Base-by-base conservation (phyloP, 2,797 vertebrate genomes). In the Psittacula echo region DNA sequence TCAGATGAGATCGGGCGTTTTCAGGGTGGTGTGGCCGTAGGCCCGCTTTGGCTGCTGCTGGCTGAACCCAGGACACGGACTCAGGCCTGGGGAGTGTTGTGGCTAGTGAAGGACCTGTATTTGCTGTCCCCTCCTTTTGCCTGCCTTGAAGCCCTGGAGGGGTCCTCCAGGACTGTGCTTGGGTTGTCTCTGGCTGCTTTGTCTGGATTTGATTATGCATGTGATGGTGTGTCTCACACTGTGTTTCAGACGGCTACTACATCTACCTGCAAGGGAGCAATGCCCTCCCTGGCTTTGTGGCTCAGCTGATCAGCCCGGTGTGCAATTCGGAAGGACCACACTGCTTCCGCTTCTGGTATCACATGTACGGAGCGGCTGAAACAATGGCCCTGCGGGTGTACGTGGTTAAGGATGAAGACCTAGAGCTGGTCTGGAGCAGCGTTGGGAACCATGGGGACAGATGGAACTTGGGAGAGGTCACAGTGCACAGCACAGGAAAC, bases 261-360 rank as follows among this genome's bases (percentile, higher is more conserved):
- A 92, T 95, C 87, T 95, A 71, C 83, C 87, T 95, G 94, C 11
- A 74, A 32, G 94, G 89, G 11, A 18, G 4, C 18, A 5, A 50
- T 34, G 5, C 66, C 30, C 9, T 56, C 7, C 5, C 26, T 0
- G 82, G 93, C 54, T 87, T 32, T 73, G 62, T 27, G 72, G 76
- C 87, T 50, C 44, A 56, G 5, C 92, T 99, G 87, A n/a, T 97
- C 93, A 98, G 98, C 60, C 96, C 98, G 0, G 39, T 22, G n/a
- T 99, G 98, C 87, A 73, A 87, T 32, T 91, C 88, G 23, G 61
- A 81, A 30, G 98, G 98, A 71, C 95, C 96, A 3, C 90, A 98
- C 85, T 99, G 98, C 95, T 96, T 99, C 91, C 79, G 95, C 53
- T 98, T 99, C 97, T 98, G 98, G 98, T 98, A 98, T 93, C 97